phyloP scores from a whole-genome alignment of 2,888 invertebrate species.

The Mycalesis mineus region DNA sequence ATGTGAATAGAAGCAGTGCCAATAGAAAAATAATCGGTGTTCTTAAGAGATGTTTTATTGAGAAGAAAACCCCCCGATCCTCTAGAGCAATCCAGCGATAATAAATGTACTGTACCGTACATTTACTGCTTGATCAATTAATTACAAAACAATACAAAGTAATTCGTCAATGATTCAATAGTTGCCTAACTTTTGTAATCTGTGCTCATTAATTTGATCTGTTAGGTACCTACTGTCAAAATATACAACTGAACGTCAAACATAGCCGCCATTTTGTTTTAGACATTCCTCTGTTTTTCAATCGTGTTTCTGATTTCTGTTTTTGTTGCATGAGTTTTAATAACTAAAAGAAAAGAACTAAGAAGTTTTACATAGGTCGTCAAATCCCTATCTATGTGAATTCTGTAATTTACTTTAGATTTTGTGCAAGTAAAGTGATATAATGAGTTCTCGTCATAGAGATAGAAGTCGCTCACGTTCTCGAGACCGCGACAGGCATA shows the following conservation, averaged over 20 bases:
- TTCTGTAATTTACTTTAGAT: background rate
- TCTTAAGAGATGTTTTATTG: too few relatives aligned
- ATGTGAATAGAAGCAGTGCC: too few relatives aligned
- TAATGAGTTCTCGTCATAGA: slow-evolving; percentile 77
- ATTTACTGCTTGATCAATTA: too few relatives aligned
- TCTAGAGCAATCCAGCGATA: too few relatives aligned
- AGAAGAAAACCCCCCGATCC: too few relatives aligned
- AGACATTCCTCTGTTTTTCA: too few relatives aligned
- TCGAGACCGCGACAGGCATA: slow-evolving; percentile 53
- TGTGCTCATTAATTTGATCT: background rate
- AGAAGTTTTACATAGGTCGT: background rate
- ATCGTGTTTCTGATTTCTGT: background rate
- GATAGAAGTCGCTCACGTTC: slow-evolving; percentile 72
- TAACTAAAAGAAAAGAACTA: background rate
- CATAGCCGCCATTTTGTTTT: background rate
- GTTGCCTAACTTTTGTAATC: background rate
- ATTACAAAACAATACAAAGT: too few relatives aligned
- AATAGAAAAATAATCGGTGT: too few relatives aligned
- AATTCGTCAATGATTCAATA: too few relatives aligned
- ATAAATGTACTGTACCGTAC: too few relatives aligned
- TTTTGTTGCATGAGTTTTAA: slow-evolving; percentile 3
- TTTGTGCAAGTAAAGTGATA: slow-evolving; percentile 3
- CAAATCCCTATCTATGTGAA: background rate
- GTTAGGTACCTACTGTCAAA: too few relatives aligned
- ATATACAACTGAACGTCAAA: too few relatives aligned